These are phyloP conservation scores for Lampris incognitus DNA, from an alignment of 2,113 vertebrate species.

Conservation along the genomic window DNA sequence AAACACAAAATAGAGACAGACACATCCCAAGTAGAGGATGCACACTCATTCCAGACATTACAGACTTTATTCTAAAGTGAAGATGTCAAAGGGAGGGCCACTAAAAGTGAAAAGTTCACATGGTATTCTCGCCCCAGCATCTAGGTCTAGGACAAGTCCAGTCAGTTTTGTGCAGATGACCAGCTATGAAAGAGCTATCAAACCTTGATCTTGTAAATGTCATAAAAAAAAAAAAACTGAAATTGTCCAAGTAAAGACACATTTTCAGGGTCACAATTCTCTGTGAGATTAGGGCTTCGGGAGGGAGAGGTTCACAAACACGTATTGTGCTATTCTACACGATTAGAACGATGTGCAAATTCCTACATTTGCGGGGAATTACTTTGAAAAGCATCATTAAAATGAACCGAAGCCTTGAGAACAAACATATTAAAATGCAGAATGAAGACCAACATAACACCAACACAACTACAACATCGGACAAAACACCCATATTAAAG, in stretches of 20 bases:
- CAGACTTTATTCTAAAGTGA: slow-evolving; percentile 34
- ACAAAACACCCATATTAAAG: slow-evolving; percentile 58
- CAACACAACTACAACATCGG: slow-evolving; percentile 17
- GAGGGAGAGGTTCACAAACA: not conserved
- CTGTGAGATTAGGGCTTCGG: not conserved
- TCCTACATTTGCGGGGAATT: not conserved
- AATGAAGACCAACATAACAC: slow-evolving; percentile 20
- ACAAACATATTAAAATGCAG: slow-evolving; percentile 25
- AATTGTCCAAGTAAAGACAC: too few relatives aligned
- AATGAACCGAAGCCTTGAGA: slow-evolving; percentile 20
- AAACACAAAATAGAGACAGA: slow-evolving; percentile 38
- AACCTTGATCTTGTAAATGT: too few relatives aligned
- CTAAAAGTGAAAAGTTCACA: slow-evolving; percentile 2
- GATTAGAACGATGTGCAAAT: slow-evolving; percentile 17
- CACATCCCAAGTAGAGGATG: not conserved
- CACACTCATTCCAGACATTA: slow-evolving; percentile 33
- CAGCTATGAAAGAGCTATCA: not conserved
- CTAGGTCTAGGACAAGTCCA: slow-evolving; percentile 11
- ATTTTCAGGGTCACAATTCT: not conserved
- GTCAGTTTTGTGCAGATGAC: not conserved
- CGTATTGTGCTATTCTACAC: not conserved
- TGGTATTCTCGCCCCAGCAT: slow-evolving; percentile 22
- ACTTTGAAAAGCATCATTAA: slow-evolving; percentile 28
- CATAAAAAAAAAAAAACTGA: too few relatives aligned
- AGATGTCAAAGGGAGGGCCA: slow-evolving; percentile 55